A percentile compares a stretch with the other conserved stretches of the same genome.
Evolutionary conservation across 92 coral and sea anemone species (phyloP).

Genomic region (Palythoa caribaeorum): DNA sequence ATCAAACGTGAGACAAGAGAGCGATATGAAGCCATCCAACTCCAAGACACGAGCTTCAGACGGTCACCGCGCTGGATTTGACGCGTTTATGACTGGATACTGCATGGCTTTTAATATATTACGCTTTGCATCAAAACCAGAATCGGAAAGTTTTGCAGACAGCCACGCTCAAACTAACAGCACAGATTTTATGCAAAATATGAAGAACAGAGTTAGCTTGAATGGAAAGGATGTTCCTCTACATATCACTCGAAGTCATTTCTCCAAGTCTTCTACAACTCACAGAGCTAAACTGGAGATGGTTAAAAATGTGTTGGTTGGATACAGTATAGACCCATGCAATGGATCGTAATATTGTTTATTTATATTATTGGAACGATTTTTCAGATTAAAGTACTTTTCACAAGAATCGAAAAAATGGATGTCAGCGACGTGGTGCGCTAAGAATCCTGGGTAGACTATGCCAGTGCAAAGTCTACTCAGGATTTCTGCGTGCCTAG

Average conservation of each 20-base stretch:
- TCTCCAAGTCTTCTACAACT: constrained; percentile 70
- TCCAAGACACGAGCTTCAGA: constrained; percentile 66
- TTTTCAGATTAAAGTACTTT: not conserved
- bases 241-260: constrained; percentile 84
- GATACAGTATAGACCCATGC: not conserved
- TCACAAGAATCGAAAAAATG: not conserved
- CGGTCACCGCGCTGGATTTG: constrained; percentile 98
- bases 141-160: constrained; percentile 10
- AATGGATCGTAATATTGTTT: not conserved
- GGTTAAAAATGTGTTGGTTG: constrained; percentile 39
- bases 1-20: not conserved
- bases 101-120: constrained; percentile 85
- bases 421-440: too few species aligned
- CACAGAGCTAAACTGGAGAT: constrained; percentile 78
- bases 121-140: constrained; percentile 47
- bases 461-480: too few species aligned
- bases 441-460: too few species aligned
- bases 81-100: constrained; percentile 98
- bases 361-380: not conserved
- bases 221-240: constrained; percentile 91
- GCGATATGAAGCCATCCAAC: not conserved
- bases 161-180: constrained; percentile 30
- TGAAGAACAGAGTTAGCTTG: constrained; percentile 84
- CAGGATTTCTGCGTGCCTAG: too few species aligned
- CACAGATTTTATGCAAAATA: constrained; percentile 59